These are phyloP conservation scores for Drosophila saltans DNA, from an alignment of 1,140 invertebrate genomes.

Conservation along the genomic window DNA sequence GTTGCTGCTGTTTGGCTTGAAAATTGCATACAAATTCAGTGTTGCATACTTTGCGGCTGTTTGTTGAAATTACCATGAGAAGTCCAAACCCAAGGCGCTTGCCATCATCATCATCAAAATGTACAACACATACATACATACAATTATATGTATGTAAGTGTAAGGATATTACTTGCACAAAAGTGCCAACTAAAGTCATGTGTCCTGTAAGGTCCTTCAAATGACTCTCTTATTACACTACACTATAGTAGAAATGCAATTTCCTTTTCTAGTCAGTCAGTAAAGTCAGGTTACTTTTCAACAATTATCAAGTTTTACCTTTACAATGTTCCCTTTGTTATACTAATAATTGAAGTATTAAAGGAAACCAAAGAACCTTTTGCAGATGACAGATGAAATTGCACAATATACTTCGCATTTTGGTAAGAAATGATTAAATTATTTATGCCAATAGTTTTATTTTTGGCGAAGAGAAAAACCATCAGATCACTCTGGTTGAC, in stretches of 20 bases:
- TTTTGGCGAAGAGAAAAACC: too few relatives aligned
- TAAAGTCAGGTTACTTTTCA: neutral
- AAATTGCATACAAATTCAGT: conserved; percentile 77
- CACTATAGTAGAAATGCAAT: neutral
- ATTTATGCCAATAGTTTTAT: too few relatives aligned
- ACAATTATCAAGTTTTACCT: too few relatives aligned
- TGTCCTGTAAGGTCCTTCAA: neutral
- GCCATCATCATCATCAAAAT: conserved; percentile 5
- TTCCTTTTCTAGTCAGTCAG: neutral
- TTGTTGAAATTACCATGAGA: conserved; percentile 46
- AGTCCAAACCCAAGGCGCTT: conserved; percentile 13
- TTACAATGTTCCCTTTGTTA: too few relatives aligned
- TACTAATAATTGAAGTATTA: too few relatives aligned
- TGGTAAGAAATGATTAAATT: too few relatives aligned
- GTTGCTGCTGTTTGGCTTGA: conserved; percentile 37
- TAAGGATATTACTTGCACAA: too few relatives aligned
- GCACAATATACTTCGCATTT: too few relatives aligned
- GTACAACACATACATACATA: conserved; percentile 29
- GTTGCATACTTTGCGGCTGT: conserved; percentile 57
- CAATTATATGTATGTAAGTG: neutral
- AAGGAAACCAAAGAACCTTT: too few relatives aligned
- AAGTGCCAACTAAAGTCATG: neutral
- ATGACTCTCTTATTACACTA: neutral
- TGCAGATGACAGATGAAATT: too few relatives aligned
- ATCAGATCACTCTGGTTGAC: too few relatives aligned